phyloP scores from a whole-genome alignment of 2,888 invertebrate species.

The Eudemis profundana region DNA sequence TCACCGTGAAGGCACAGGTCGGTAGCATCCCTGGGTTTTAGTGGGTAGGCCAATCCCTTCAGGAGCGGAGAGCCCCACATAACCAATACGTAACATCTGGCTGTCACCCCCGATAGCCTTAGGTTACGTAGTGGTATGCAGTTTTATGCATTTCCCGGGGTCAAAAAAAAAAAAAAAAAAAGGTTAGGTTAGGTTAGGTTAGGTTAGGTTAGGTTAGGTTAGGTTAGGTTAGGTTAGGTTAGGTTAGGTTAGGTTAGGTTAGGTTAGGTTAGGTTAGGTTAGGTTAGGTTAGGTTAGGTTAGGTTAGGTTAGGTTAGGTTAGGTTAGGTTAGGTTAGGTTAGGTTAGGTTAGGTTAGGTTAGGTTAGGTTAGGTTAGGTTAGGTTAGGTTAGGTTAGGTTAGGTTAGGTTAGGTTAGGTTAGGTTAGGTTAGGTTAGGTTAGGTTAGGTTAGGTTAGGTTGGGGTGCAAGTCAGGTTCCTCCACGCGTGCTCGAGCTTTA shows the following conservation, averaged over 20 bases:
- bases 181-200: conserved; percentile 44
- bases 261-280: conserved; percentile 40
- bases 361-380: conserved; percentile 42
- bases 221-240: conserved; percentile 46
- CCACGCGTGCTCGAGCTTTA: too few species aligned
- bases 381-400: conserved; percentile 38
- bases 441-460: conserved; percentile 35
- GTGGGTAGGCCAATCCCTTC: too few species aligned
- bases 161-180: background rate
- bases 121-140: too few species aligned
- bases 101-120: too few species aligned
- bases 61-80: too few species aligned
- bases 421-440: conserved; percentile 41
- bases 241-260: conserved; percentile 45
- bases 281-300: conserved; percentile 42
- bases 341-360: conserved; percentile 46
- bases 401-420: conserved; percentile 41
- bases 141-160: too few species aligned
- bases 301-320: conserved; percentile 47
- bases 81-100: too few species aligned
- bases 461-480: too few species aligned
- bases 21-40: too few species aligned
- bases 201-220: conserved; percentile 45
- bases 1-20: too few species aligned
- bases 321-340: conserved; percentile 52